Percentiles rank a stretch among this genome's conserved stretches.
Conservation (phyloP, 2,113 vertebrate genomes). For the Mixornis gularis region DNA sequence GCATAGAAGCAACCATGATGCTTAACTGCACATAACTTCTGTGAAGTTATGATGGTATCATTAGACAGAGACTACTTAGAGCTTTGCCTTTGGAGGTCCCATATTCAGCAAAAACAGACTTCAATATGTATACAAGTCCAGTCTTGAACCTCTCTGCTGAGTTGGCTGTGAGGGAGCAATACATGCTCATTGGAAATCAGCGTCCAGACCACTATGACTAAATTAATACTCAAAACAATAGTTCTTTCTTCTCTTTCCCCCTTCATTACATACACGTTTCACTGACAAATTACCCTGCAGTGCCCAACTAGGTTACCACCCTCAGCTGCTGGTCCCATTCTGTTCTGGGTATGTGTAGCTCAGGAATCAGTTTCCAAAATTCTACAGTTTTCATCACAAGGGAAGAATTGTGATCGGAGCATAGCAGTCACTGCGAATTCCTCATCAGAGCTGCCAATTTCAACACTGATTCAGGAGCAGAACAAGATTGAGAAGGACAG, state of each 20-base stretch:
- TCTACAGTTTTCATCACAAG: not conserved
- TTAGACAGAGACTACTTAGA: not conserved
- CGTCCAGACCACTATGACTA: not conserved
- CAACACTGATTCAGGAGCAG: not conserved
- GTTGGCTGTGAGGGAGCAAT: not conserved
- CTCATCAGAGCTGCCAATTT: not conserved
- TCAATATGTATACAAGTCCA: not conserved
- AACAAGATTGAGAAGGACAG: not conserved
- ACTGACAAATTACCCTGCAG: not conserved
- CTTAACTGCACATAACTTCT: not conserved
- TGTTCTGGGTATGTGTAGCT: not conserved
- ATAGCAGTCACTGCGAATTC: not conserved
- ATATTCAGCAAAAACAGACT: not conserved
- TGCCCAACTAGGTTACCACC: not conserved
- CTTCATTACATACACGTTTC: not conserved
- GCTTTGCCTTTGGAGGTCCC: not conserved
- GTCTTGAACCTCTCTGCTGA: not conserved
- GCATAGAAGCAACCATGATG: accelerated
- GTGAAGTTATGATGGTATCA: not conserved
- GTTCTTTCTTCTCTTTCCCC: not conserved
- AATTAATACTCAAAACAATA: not conserved
- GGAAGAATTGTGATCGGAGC: not conserved
- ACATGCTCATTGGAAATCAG: not conserved
- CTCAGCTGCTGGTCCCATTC: not conserved
- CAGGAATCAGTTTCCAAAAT: not conserved